Percentiles rank a stretch among this genome's conserved stretches.
Evolutionary conservation across 1,140 invertebrate species (phyloP).

Genomic region (Eupristina koningsbergeri): DNA sequence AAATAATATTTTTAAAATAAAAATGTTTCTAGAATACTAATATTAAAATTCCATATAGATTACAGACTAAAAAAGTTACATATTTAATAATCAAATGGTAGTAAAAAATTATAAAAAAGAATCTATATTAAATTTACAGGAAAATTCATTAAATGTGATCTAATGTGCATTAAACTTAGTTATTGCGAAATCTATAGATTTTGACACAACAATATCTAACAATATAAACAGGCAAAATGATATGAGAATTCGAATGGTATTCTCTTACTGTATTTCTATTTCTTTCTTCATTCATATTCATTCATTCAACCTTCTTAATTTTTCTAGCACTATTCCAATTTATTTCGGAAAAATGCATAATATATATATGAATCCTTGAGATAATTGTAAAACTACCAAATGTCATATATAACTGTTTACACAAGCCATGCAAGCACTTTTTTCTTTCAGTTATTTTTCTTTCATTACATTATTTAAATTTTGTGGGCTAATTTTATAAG

Average conservation of each 20-base stretch:
- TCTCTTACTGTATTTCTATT: slow-evolving; percentile 12
- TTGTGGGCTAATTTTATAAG: too few species aligned
- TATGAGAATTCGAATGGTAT: slow-evolving; percentile 17
- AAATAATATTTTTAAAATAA: too few species aligned
- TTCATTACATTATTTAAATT: neutral
- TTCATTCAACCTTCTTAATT: slow-evolving; percentile 24
- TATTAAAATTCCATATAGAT: too few species aligned
- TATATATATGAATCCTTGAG: neutral
- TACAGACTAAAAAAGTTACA: too few species aligned
- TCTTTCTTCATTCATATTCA: slow-evolving; percentile 13
- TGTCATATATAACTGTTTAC: neutral
- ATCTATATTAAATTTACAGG: neutral
- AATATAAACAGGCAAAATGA: neutral
- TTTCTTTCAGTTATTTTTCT: neutral
- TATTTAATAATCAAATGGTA: neutral
- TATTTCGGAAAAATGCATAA: neutral
- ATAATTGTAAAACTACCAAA: neutral
- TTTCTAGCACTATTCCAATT: neutral
- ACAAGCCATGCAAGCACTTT: neutral
- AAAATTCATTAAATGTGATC: slow-evolving; percentile 16
- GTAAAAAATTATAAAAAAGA: neutral
- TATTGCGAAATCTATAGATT: slow-evolving; percentile 10
- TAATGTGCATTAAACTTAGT: slow-evolving; percentile 19
- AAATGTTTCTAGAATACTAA: too few species aligned
- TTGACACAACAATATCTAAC: neutral